phyloP scores from a whole-genome alignment of 2,113 vertebrate species.

The Archocentrus centrarchus region DNA sequence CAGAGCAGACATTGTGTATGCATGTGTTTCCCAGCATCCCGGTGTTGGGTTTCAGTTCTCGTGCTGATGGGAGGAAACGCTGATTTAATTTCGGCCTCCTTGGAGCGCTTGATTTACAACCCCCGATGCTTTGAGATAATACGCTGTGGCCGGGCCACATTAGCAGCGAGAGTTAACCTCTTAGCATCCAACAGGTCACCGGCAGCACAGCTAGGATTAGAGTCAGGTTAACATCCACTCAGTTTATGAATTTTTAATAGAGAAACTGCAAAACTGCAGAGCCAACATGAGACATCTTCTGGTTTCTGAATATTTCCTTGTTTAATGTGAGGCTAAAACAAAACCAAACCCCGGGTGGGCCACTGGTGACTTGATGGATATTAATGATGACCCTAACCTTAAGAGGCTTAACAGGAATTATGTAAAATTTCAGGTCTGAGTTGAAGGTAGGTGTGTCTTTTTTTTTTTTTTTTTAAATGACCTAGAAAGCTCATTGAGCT shows the following conservation, averaged over 20 bases:
- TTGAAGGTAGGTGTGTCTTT: no score
- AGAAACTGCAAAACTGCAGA: neutral
- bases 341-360: no score
- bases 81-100: conserved; percentile 73
- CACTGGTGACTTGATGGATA: no score
- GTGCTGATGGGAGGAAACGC: conserved; percentile 69
- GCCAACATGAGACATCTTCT: neutral
- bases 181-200: neutral
- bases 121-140: conserved; percentile 55
- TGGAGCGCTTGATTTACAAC: conserved; percentile 62
- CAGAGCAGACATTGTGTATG: conserved; percentile 14
- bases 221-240: neutral
- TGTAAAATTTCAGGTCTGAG: no score
- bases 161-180: conserved; percentile 33
- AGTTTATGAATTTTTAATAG: neutral
- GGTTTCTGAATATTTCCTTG: no score
- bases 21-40: conserved; percentile 41
- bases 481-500: no score
- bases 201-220: no score
- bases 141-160: conserved; percentile 43
- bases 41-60: conserved; percentile 62
- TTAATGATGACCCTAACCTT: no score
- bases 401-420: no score
- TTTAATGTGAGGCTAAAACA: no score
- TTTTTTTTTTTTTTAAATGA: no score